Evolutionary conservation across 2,113 vertebrate genomes (phyloP).

Genomic region (Microtus ochrogaster): DNA sequence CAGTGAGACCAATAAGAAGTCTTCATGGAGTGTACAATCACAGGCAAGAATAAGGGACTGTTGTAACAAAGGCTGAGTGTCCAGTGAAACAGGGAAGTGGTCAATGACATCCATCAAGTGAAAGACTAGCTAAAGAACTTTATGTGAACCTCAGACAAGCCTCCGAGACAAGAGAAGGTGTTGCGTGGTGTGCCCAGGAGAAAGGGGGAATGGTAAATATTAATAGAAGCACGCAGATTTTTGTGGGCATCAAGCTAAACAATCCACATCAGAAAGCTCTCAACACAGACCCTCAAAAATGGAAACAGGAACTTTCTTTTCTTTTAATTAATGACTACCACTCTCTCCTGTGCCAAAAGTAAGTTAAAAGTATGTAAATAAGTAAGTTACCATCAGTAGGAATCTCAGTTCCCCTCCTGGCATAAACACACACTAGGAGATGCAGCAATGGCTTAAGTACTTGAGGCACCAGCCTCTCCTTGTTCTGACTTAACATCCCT

Average conservation of each 20-base stretch:
- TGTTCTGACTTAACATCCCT: neutral
- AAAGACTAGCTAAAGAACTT: neutral
- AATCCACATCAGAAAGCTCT: neutral
- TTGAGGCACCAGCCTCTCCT: neutral
- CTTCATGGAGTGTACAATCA: neutral
- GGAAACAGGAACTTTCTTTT: neutral
- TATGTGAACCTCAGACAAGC: neutral
- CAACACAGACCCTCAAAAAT: neutral
- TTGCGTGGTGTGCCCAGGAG: fast-evolving
- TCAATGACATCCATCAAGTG: neutral
- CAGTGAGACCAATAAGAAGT: neutral
- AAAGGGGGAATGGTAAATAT: no score
- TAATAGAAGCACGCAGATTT: neutral
- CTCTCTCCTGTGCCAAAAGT: neutral
- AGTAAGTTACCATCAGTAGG: neutral
- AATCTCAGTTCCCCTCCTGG: neutral
- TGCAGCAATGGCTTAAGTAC: neutral
- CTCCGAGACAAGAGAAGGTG: fast-evolving
- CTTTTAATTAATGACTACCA: neutral
- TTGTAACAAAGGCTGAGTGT: neutral
- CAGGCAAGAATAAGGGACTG: neutral
- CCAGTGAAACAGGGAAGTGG: neutral
- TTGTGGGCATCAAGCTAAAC: neutral
- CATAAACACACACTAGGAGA: neutral
- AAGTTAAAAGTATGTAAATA: neutral